Conservation (phyloP, 2,888 invertebrate species). For the Rhodophaea formosa region DNA sequence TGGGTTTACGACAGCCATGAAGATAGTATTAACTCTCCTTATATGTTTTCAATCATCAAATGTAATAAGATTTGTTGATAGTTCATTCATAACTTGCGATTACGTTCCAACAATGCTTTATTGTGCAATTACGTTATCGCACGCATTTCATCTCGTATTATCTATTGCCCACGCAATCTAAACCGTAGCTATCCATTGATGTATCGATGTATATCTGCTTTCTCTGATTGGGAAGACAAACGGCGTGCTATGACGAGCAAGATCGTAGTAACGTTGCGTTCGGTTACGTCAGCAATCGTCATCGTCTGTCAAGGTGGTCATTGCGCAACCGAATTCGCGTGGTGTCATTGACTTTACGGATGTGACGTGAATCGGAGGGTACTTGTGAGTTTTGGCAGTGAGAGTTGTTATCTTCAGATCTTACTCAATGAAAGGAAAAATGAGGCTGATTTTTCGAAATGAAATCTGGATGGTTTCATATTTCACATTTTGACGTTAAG, state of each 20-base stretch:
- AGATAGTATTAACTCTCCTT: conserved; percentile 35
- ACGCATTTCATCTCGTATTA: conserved; percentile 68
- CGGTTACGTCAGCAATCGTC: conserved; percentile 57
- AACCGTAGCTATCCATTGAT: conserved; percentile 35
- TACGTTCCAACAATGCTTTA: conserved; percentile 67
- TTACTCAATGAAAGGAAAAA: conserved; percentile 22
- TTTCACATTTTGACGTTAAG: conserved; percentile 16
- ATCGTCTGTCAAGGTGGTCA: conserved; percentile 71
- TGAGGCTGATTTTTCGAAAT: conserved; percentile 14
- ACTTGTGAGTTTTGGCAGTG: conserved; percentile 53
- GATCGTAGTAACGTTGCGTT: conserved; percentile 27
- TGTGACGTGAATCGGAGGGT: conserved; percentile 51
- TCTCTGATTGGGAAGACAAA: conserved; percentile 20
- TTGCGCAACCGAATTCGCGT: conserved; percentile 70
- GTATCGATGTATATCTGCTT: neutral
- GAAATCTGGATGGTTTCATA: conserved; percentile 15
- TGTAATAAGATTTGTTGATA: conserved; percentile 35
- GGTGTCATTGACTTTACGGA: conserved; percentile 76
- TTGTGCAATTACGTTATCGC: conserved; percentile 74
- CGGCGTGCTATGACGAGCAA: conserved; percentile 34
- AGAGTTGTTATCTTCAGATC: conserved; percentile 32
- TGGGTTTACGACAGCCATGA: conserved; percentile 46
- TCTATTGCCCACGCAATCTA: conserved; percentile 41
- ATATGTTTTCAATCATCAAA: conserved; percentile 48
- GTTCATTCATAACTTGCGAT: conserved; percentile 61